Percentiles rank a stretch among this genome's conserved stretches.
phyloP scores from a whole-genome alignment of 2,888 invertebrate genomes.

The Linnaemya tessellans region DNA sequence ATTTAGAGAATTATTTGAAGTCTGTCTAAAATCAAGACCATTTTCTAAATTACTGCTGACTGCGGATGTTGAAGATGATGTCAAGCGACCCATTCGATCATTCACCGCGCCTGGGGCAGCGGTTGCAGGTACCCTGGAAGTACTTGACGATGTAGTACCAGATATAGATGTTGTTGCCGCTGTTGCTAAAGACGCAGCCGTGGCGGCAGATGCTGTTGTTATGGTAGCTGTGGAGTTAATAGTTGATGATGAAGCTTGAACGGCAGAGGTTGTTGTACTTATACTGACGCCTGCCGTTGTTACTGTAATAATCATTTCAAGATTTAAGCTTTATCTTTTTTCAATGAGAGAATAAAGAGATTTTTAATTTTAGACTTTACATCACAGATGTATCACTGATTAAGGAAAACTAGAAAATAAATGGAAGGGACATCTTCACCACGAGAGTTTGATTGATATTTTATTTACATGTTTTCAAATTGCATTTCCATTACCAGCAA shows the following conservation, averaged over 20 bases:
- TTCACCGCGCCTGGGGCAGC: slow-evolving; percentile 37
- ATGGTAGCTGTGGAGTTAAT: slow-evolving; percentile 72
- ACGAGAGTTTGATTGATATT: neutral
- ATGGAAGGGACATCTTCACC: neutral
- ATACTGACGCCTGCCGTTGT: slow-evolving; percentile 48
- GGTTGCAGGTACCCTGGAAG: slow-evolving; percentile 55
- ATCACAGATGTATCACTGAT: neutral
- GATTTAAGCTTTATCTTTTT: neutral
- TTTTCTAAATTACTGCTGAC: slow-evolving; percentile 75
- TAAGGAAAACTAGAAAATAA: neutral
- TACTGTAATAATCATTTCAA: slow-evolving; percentile 59
- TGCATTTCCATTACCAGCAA: neutral
- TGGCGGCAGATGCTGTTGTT: slow-evolving; percentile 73
- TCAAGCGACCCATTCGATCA: slow-evolving; percentile 46
- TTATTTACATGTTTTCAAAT: neutral
- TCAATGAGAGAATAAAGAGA: slow-evolving; percentile 17
- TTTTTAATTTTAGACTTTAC: neutral
- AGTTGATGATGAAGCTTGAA: slow-evolving; percentile 63
- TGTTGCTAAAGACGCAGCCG: slow-evolving; percentile 75
- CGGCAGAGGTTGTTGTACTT: slow-evolving; percentile 67
- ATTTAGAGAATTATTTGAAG: slow-evolving; percentile 63
- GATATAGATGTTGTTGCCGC: slow-evolving; percentile 74
- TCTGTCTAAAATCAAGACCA: slow-evolving; percentile 80
- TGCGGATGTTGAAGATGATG: slow-evolving; percentile 63
- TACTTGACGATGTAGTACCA: slow-evolving; percentile 71